Evolutionary conservation across 2,888 invertebrate species (phyloP), one percentile per base, ranked within the genome.

Genomic region (Pristionchus maxplancki): DNA sequence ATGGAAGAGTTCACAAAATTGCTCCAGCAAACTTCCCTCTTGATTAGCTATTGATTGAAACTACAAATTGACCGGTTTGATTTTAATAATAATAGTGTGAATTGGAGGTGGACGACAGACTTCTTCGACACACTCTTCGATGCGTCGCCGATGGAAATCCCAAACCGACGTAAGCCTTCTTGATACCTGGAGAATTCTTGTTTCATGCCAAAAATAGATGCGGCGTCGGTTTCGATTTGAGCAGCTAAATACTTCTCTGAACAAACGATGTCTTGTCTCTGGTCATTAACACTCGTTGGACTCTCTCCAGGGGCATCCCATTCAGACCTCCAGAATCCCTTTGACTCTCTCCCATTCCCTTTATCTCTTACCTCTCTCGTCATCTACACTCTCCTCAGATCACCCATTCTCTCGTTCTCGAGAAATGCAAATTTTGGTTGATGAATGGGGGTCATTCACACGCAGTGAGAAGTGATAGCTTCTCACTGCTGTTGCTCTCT

Each of bases 91-190:
- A n/a, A n/a, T n/a, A n/a, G n/a, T n/a, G 5, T 15, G 31, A 48
- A 48, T 84, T 58, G 44, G 13, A 84, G 84, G 84, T 84, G 58
- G 84, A 84, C 37, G 84, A 84, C 40, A 48, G 84, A 28, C 84
- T 95, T 48, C 92, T 92, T 40, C 91, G 92, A 82, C 92, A 91
- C 85, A 97, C 97, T 94, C 97, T 99, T 92, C 97, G 98, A 95
- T 99, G 99, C 95, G 97, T 97, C 95, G 99, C 99, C 24, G 97
- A 97, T 95, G 98, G 98, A 93, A 97, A 98, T 95, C 99, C 99
- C 20, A 97, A 97, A 91, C 98, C 98, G 88, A 97, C 96, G 97
- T 98, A 96, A 96, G 84, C 6, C 13, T 31, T 9, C 24, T 3
- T 62, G 62, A 28, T 17, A 50, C 13, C 50, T 31, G 20, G 34